Evolutionary conservation across 1,140 invertebrate genomes (phyloP), one percentile per base, ranked within the genome.

Genomic region (Pentalonia nigronervosa): DNA sequence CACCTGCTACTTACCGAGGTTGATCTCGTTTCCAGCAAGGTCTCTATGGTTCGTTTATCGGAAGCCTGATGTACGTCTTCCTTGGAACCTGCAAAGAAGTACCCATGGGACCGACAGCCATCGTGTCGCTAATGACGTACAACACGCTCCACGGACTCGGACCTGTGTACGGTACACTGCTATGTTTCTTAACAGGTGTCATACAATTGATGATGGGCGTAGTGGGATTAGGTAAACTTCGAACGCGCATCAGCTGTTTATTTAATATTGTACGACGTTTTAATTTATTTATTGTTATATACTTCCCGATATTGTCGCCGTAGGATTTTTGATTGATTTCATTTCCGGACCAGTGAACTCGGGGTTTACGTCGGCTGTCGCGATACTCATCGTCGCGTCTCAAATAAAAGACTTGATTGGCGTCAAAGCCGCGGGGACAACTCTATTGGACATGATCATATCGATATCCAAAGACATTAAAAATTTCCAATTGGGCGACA

Each of bases 331-430:
- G 67, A 97, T 99, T 87, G 98, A 99, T 95, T 99, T 99, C 95
- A 98, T 99, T 1, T 99, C 98, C 0, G 97, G 97, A 14, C 98
- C 98, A 0, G 98, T 99, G 0, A 98, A 98, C n/a, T 98, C 97
- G 17, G 98, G 98, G 30, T 99, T 99, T 95, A 99, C 98, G 0
- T 98, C 98, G 2, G 98, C 98, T 2, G 98, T 98, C 21, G 98
- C 98, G n/a, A 96, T 99, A 36, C 98, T 98, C 93, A 99, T 99
- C 88, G 96, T 98, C 1, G 97, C 97, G 7, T 98, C 98, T 1
- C 98, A 99, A 96, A 95, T 99, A 21, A 99, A 98, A 95, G 97
- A 97, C 94, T 95, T 98, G 34, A 96, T 98, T 34, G 97, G 97
- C 1, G 97, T 99, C 88, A 96, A 96, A 23, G 98, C 97, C 9